Conservation (phyloP, 37 sponge, comb jelly and placozoan genomes). For the Bolinopsis microptera region DNA sequence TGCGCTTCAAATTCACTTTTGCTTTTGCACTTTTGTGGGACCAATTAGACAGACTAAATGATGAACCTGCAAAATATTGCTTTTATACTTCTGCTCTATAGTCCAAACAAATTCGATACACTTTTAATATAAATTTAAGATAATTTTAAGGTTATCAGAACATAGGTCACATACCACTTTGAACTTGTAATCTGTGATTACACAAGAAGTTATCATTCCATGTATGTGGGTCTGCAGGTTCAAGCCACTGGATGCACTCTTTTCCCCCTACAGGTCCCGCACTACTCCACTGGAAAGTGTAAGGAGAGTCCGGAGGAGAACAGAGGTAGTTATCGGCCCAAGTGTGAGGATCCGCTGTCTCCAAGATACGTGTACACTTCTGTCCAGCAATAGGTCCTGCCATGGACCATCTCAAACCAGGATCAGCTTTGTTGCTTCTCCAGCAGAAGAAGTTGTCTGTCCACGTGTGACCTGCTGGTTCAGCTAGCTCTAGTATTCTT, state of each 20-base stretch:
- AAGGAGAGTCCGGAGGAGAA: not conserved
- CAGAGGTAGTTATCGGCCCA: slow-evolving; percentile 12
- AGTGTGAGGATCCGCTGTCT: not conserved
- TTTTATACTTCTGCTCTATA: no score
- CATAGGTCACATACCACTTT: not conserved
- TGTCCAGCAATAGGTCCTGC: not conserved
- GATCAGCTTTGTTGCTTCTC: not conserved
- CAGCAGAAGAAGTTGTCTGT: slow-evolving; percentile 22
- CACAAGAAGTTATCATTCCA: slow-evolving; percentile 22
- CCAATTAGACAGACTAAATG: not conserved
- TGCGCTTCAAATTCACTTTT: not conserved
- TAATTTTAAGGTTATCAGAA: no score
- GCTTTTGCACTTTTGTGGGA: not conserved
- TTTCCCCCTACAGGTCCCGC: not conserved
- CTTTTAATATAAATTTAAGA: no score
- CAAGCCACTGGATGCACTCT: not conserved
- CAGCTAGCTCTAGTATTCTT: not conserved
- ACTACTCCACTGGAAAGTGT: not conserved
- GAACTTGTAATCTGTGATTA: not conserved
- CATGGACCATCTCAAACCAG: not conserved
- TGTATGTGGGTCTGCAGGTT: not conserved
- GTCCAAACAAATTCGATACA: no score
- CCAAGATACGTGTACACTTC: not conserved
- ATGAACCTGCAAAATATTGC: no score
- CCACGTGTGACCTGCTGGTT: not conserved